phyloP scores from a whole-genome alignment of 2,797 vertebrate genomes.

The Sitta carolinensis region DNA sequence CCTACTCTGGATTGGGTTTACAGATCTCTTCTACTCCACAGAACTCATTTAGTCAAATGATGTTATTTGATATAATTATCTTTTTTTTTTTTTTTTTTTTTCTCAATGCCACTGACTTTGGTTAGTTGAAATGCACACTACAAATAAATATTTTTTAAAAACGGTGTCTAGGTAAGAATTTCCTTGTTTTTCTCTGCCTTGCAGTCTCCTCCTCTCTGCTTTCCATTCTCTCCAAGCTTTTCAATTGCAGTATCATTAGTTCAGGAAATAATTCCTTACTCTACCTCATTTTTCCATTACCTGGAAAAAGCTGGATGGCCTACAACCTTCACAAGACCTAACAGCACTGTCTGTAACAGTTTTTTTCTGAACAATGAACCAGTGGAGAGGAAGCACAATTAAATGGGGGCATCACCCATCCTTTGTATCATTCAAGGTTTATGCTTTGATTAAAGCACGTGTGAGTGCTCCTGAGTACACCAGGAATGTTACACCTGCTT shows the following conservation, averaged over 20 bases:
- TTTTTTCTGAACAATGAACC: not conserved
- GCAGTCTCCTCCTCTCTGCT: not conserved
- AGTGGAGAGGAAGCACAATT: not conserved
- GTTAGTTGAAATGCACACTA: not conserved
- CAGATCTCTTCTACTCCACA: not conserved
- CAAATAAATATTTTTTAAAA: conserved; percentile 29
- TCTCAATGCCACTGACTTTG: not conserved
- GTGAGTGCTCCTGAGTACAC: fast-evolving
- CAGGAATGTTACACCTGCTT: not conserved
- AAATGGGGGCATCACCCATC: not conserved
- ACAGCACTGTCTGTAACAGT: not conserved
- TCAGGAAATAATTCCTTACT: not conserved
- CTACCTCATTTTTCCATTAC: not conserved
- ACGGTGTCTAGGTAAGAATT: not conserved
- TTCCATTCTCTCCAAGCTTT: not conserved
- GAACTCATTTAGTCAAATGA: not conserved
- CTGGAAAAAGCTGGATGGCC: not conserved
- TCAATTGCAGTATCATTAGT: fast-evolving
- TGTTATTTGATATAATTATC: not conserved
- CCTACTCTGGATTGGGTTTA: not conserved
- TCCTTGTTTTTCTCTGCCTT: not conserved
- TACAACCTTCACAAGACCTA: not conserved
- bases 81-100: not conserved
- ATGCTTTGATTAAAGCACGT: not conserved
- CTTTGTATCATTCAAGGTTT: not conserved